phyloP scores from a whole-genome alignment of 2,888 invertebrate genomes.

The Pseudococcus longispinus region DNA sequence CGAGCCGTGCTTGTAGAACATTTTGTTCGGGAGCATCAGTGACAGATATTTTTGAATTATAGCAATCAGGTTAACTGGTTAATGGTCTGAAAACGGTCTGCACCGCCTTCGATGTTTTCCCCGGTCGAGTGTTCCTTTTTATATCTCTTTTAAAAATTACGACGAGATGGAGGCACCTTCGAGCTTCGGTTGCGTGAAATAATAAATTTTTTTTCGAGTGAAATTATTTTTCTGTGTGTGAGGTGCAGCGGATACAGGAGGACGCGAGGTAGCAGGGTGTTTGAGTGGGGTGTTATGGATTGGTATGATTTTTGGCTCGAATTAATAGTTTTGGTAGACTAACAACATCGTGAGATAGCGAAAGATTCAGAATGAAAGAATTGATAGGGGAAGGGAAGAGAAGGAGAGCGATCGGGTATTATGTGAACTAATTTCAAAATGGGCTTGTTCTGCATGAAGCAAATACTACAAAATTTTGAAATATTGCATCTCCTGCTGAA shows the following conservation, averaged over 20 bases:
- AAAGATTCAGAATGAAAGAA: no score
- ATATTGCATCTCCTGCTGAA: no score
- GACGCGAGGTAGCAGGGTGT: neutral
- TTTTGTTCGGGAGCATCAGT: conserved; percentile 24
- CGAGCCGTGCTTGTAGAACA: conserved; percentile 14
- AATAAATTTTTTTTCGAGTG: neutral
- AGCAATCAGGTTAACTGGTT: conserved; percentile 56
- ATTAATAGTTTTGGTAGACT: neutral
- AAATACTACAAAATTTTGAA: no score
- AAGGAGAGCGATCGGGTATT: no score
- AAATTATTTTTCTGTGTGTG: neutral
- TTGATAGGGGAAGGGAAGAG: no score
- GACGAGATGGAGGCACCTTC: neutral
- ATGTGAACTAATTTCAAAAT: no score
- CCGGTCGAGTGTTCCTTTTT: conserved; percentile 7
- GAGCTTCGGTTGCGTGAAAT: neutral
- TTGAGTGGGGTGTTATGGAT: neutral
- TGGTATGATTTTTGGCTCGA: neutral
- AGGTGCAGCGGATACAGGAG: neutral
- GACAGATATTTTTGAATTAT: conserved; percentile 55
- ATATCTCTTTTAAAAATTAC: conserved; percentile 12
- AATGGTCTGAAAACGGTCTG: conserved; percentile 51
- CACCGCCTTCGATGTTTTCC: conserved; percentile 36
- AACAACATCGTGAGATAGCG: no score
- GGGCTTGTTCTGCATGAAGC: no score